Conservation (phyloP, 2,888 invertebrate species). For the Brachyptera putata region DNA sequence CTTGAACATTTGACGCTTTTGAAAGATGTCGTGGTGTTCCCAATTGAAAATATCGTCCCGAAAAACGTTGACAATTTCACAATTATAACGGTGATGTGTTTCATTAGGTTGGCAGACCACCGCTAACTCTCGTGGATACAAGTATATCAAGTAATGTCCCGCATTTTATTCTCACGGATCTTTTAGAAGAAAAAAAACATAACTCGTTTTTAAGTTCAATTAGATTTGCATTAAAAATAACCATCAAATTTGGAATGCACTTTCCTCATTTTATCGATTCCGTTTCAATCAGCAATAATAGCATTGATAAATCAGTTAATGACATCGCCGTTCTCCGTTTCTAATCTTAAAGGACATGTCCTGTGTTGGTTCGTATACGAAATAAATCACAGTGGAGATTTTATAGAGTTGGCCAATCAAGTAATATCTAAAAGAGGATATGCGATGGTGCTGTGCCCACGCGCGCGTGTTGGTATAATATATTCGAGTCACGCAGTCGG, state of each 20-base stretch:
- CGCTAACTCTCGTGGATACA: too few species aligned
- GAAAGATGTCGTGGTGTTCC: too few species aligned
- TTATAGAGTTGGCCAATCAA: constrained; percentile 23
- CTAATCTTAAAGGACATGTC: too few species aligned
- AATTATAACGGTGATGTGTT: too few species aligned
- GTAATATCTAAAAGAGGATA: constrained; percentile 24
- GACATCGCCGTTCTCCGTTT: neutral
- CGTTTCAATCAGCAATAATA: neutral
- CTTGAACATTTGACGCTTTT: too few species aligned
- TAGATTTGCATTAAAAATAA: neutral
- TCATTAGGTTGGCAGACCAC: too few species aligned
- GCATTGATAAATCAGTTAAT: neutral
- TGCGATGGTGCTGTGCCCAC: constrained; percentile 22
- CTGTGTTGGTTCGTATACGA: neutral
- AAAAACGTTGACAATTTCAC: too few species aligned
- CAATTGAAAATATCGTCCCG: too few species aligned
- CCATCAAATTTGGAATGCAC: constrained; percentile 7
- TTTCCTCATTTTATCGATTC: neutral
- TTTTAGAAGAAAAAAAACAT: neutral
- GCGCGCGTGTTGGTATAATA: constrained; percentile 16
- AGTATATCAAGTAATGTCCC: too few species aligned
- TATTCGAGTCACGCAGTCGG: constrained; percentile 28
- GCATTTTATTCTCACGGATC: neutral
- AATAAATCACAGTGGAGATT: neutral
- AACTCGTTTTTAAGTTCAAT: constrained; percentile 1